Conservation (phyloP, 2,888 invertebrate genomes). For the Oxyteleia sp. region DNA sequence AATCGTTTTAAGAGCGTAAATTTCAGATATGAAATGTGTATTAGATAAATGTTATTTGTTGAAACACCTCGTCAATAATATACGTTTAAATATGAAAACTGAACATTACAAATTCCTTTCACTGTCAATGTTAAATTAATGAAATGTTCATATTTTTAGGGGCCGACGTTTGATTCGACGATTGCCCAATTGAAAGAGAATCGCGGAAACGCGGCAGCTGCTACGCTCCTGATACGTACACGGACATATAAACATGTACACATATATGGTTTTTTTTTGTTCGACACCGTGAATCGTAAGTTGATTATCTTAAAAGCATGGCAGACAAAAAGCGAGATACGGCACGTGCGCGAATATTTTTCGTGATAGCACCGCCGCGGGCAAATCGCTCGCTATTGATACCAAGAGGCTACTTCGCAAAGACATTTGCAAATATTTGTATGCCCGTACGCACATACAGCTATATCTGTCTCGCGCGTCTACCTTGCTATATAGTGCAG, state of each 20-base stretch:
- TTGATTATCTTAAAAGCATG: slow-evolving; percentile 62
- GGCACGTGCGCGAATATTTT: slow-evolving; percentile 55
- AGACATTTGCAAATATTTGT: slow-evolving; percentile 43
- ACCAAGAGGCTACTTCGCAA: slow-evolving; percentile 23
- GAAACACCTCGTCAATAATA: too few species aligned
- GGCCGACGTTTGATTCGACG: too few species aligned
- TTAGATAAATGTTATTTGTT: too few species aligned
- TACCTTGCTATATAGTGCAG: slow-evolving; percentile 26
- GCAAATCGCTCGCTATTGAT: slow-evolving; percentile 20
- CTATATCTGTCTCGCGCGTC: slow-evolving; percentile 38
- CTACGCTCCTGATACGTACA: background rate
- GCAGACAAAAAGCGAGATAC: slow-evolving; percentile 57
- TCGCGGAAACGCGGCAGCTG: too few species aligned
- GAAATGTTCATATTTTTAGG: too few species aligned
- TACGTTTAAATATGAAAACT: too few species aligned
- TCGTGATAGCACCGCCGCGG: slow-evolving; percentile 37
- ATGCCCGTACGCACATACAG: slow-evolving; percentile 29
- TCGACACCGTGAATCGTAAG: slow-evolving; percentile 52
- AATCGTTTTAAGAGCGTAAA: too few species aligned
- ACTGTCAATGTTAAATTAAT: too few species aligned
- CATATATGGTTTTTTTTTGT: slow-evolving; percentile 21
- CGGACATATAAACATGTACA: slow-evolving; percentile 12
- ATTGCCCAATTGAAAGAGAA: too few species aligned
- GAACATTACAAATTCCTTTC: too few species aligned
- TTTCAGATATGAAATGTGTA: too few species aligned